Evolutionary conservation across 2,797 vertebrate species (phyloP), one percentile per base, ranked within the genome.

Genomic region (Takifugu rubripes): DNA sequence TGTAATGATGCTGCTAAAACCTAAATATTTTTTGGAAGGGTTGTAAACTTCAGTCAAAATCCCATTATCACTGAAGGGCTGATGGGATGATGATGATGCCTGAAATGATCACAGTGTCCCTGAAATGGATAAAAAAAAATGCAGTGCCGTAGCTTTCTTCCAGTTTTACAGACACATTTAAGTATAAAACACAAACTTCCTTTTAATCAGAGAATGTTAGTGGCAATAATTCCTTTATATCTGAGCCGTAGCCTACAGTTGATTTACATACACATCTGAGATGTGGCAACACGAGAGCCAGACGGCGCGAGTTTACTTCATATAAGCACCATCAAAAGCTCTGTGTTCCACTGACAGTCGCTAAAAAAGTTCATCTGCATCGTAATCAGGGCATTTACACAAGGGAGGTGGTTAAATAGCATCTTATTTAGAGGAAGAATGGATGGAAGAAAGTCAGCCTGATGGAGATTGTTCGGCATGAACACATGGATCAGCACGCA

Each of bases 401-500:
- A 12, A 14, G 3, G 36, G 36, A 40, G 10, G 1, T 40, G 36
- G 4, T 40, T 14, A 14, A 12, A 40, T 14, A 12, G 11, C 12
- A 14, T 40, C 36, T 14, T 3, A 40, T 40, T 40, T 14, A 52
- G 44, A 64, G 45, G 53, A 49, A 33, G 43, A 57, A 43, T 50
- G 51, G 25, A 64, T 48, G 48, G 45, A 62, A 61, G 55, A 50
- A 31, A 55, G 45, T 15, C 16, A 56, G 47, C 15, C 25, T 52
- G 27, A 12, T 27, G 40, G 52, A 70, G 44, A 68, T 17, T 15
- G 66, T 54, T 72, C 56, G 25, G 52, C 52, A 50, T 70, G 52
- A 75, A 29, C 68, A 58, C 66, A 75, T 45, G 66, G 69, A 70
- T 46, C 54, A 36, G 44, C 66, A 70, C 59, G 40, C 47, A 57